phyloP scores from a whole-genome alignment of 2,113 vertebrate species.

The Carassius auratus region DNA sequence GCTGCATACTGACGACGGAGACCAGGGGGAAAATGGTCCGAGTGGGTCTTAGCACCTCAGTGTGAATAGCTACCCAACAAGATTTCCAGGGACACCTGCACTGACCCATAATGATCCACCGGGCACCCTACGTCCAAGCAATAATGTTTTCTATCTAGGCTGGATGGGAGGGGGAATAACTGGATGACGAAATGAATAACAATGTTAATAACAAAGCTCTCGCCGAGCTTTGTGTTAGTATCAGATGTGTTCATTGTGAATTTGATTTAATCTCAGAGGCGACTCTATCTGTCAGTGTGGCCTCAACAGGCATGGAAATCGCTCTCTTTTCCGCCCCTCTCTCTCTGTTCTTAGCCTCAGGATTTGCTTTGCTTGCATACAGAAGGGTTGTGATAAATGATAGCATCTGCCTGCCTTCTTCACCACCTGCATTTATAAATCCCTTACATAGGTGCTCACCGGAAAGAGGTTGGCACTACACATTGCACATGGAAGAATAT shows the following conservation, averaged over 20 bases:
- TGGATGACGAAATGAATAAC: slow-evolving; percentile 14
- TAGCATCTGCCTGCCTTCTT: slow-evolving; percentile 62
- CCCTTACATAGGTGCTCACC: background rate
- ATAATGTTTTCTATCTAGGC: slow-evolving; percentile 32
- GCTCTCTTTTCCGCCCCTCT: slow-evolving; percentile 11
- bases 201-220: slow-evolving; percentile 25
- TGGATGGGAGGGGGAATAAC: background rate
- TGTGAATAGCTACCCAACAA: slow-evolving; percentile 24
- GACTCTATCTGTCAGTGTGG: slow-evolving; percentile 29
- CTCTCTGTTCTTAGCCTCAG: slow-evolving; percentile 27
- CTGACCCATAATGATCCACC: slow-evolving; percentile 25
- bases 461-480: background rate
- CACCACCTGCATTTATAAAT: slow-evolving; percentile 34
- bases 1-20: slow-evolving; percentile 70
- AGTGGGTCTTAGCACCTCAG: slow-evolving; percentile 44
- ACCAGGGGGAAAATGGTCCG: slow-evolving; percentile 57
- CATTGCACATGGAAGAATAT: background rate
- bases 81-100: slow-evolving; percentile 19
- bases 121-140: slow-evolving; percentile 7
- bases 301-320: slow-evolving; percentile 27
- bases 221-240: slow-evolving; percentile 27
- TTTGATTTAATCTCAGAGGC: slow-evolving; percentile 35
- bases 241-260: slow-evolving; percentile 38
- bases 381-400: slow-evolving; percentile 65
- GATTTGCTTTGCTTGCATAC: slow-evolving; percentile 61